These are phyloP conservation scores for Leucozona laternaria DNA, from an alignment of 2,888 invertebrate genomes.

Conservation along the genomic window DNA sequence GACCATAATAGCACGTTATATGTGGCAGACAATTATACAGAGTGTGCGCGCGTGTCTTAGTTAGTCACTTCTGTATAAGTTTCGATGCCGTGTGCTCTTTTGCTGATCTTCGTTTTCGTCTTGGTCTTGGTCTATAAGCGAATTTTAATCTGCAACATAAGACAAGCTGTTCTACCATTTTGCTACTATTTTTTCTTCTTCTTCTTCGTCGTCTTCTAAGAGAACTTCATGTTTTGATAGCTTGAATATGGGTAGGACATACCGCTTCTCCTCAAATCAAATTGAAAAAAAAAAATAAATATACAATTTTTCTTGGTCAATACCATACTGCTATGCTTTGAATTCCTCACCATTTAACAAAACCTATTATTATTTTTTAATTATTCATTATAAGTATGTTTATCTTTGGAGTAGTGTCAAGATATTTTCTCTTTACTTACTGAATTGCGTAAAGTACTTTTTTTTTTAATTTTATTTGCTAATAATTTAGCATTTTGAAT, in stretches of 20 bases:
- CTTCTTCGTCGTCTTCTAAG: neutral
- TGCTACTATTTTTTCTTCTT: conserved; percentile 29
- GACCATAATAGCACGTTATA: conserved; percentile 56
- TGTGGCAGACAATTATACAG: conserved; percentile 62
- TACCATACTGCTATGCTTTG: conserved; percentile 25
- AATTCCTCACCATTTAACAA: conserved; percentile 20
- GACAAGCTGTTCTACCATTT: conserved; percentile 36
- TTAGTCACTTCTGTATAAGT: conserved; percentile 35
- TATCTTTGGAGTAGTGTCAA: conserved; percentile 20
- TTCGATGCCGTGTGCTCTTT: conserved; percentile 23
- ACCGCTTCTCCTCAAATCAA: conserved; percentile 23
- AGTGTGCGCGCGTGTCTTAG: conserved; percentile 54
- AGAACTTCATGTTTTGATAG: conserved; percentile 35
- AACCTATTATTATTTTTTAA: conserved; percentile 7
- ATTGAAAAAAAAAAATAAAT: neutral
- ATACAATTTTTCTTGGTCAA: conserved; percentile 32
- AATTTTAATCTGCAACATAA: conserved; percentile 37
- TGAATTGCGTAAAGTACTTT: neutral
- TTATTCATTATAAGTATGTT: neutral
- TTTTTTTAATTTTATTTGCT: conserved; percentile 2
- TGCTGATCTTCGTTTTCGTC: neutral
- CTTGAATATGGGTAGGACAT: conserved; percentile 39
- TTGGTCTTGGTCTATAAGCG: neutral
- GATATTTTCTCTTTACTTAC: conserved; percentile 40
- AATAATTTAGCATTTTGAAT: conserved; percentile 25